Evolutionary conservation across 1,140 invertebrate species (phyloP), one percentile per base, ranked within the genome.

Genomic region (Lepidurus packardi): DNA sequence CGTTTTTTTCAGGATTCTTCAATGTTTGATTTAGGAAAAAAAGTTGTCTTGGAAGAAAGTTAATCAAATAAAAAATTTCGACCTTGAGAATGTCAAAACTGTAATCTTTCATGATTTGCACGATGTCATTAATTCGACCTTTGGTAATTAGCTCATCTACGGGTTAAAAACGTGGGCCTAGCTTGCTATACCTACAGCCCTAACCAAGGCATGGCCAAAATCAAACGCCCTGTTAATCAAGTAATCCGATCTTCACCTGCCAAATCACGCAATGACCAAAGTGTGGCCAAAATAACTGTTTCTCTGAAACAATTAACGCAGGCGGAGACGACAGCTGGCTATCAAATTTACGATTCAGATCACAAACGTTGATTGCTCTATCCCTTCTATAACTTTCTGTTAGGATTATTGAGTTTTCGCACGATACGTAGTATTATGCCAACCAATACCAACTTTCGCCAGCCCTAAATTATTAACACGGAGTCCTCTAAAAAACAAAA

Each of bases 341-440:
- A n/a, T 65, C 21, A 65, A 65, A 65, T 65, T 65, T 65, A 65
- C 13, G 53, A 65, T 13, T 65, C 53, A 65, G 53, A 65, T 65
- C 53, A 65, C 53, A 65, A 65, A 65, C 53, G 16, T 65, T 65
- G 53, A 65, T 65, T 65, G 16, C 21, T n/a, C 21, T 65, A 13
- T 65, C 21, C 53, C 53, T 65, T 65, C 21, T 9, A n/a, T 65
- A n/a, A 0, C n/a, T 65, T n/a, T 65, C 53, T 8, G 9, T 65
- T 65, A n/a, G 53, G 16, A 16, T 65, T 65, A 65, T 65, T 65
- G 53, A 1, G 53, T n/a, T 21, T 65, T 65, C 4, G 53, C 53
- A 65, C 53, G 53, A 65, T 65, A 65, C 16, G 53, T 65, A 34
- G 53, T 16, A 65, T 65, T 65, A 65, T n/a, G 21, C 53, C 16